Base-by-base conservation (phyloP, 2,888 invertebrate genomes). In the Timema cristinae region DNA sequence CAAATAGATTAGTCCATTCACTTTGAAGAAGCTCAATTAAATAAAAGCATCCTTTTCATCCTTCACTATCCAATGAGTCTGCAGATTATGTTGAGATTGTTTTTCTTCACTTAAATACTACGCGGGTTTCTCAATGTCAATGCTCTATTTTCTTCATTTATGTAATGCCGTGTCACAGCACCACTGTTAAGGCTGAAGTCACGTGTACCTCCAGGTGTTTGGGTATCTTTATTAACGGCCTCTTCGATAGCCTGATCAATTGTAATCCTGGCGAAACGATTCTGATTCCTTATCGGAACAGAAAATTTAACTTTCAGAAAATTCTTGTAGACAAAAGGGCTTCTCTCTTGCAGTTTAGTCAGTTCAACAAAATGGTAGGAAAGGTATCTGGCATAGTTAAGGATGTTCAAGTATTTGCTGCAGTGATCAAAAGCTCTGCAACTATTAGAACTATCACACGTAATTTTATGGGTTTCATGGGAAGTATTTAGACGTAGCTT, bases 291-390 rank as follows among this genome's bases (percentile, higher is more conserved):
- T 54, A 54, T 1, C 54, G 1, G 54, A 54, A 54, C 54, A 54
- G 54, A 54, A n/a, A 54, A 54, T 2, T 4, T 4, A 54, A 1
- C 54, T 54, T n/a, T 4, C 11, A 54, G 54, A 54, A 54, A 54
- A n/a, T 54, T 1, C 11, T 54, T n/a, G n/a, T 54, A 54, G 54
- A 4, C 54, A 54, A n/a, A 54, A 13, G 54, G 54, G 54, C 54
- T 54, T 54, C 54, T 54, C n/a, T 54, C 54, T 54, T 54, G 54
- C 11, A 54, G 54, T 54, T 54, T 54, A n/a, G 54, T 54, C n/a
- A 54, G 54, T 54, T 54, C 54, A 13, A n/a, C 54, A 4, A 54
- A 54, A 54, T 54, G 54, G 4, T 13, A 13, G 11, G 54, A n/a
- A 11, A 54, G 11, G n/a, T 54, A 54, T 54, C 54, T 11, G 11